Evolutionary conservation across 2,888 invertebrate species (phyloP).

Genomic region (Eretmocerus hayati): DNA sequence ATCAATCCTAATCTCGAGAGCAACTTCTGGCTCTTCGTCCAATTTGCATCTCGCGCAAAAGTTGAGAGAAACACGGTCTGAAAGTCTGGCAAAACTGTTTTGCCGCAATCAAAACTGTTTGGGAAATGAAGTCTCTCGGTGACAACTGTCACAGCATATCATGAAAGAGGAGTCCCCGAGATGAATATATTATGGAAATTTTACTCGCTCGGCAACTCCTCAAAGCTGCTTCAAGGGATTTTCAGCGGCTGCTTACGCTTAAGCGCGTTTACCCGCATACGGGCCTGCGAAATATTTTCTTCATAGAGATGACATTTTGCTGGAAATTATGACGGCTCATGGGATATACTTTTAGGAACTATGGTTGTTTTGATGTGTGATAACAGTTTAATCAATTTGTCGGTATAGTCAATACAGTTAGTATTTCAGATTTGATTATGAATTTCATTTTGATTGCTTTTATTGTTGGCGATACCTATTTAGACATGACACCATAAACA

Average conservation of each 20-base stretch:
- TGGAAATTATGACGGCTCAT: too few species aligned
- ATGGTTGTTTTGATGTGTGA: too few species aligned
- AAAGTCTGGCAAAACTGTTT: background rate
- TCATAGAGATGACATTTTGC: too few species aligned
- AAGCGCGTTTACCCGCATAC: background rate
- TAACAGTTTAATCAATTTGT: too few species aligned
- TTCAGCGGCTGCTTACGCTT: background rate
- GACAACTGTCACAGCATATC: too few species aligned
- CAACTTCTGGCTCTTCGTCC: conserved; percentile 13
- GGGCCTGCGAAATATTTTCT: background rate
- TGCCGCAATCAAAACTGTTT: conserved; percentile 17
- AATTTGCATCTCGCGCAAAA: conserved; percentile 8
- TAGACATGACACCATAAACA: too few species aligned
- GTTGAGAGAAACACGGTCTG: conserved; percentile 12
- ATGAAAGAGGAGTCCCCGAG: background rate
- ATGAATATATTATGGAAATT: conserved; percentile 16
- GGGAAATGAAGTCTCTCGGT: conserved; percentile 8
- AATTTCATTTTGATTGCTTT: too few species aligned
- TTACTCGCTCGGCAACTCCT: background rate
- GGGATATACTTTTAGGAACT: too few species aligned
- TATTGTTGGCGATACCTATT: too few species aligned
- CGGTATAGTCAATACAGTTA: too few species aligned
- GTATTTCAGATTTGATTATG: too few species aligned
- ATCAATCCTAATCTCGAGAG: conserved; percentile 19
- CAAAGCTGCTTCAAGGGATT: too few species aligned